Percentiles rank a stretch among this genome's conserved stretches.
phyloP scores from a whole-genome alignment of 2,797 vertebrate species.

The Mionectes olivaceus region DNA sequence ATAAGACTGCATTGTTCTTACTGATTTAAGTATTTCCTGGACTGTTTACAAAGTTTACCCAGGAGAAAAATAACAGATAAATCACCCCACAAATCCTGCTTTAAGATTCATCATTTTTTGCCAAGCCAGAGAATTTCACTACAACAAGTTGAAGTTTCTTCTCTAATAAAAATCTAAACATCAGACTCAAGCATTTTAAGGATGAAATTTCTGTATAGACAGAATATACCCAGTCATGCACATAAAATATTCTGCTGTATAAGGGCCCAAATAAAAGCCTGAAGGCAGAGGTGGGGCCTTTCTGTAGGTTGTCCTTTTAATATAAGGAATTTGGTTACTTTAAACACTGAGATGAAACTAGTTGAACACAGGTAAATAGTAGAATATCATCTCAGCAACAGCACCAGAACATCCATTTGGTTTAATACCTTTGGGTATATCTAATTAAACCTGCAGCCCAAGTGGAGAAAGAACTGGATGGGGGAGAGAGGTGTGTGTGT shows the following conservation, averaged over 20 bases:
- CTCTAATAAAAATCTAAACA: background rate
- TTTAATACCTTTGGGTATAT: background rate
- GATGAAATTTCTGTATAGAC: background rate
- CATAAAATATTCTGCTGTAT: background rate
- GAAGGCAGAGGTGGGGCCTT: background rate
- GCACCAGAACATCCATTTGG: background rate
- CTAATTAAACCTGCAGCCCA: background rate
- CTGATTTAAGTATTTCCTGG: background rate
- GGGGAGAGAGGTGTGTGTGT: background rate
- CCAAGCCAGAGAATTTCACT: background rate
- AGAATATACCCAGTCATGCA: background rate
- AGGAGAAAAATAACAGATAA: background rate
- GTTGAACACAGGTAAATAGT: background rate
- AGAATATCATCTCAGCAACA: background rate
- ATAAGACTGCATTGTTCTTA: background rate
- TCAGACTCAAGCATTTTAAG: background rate
- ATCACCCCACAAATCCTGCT: background rate
- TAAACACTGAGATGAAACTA: background rate
- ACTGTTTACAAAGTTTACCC: background rate
- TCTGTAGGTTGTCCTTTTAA: background rate
- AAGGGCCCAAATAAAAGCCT: background rate
- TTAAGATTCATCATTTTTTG: background rate
- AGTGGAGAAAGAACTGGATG: slow-evolving; percentile 37
- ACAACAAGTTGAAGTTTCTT: background rate
- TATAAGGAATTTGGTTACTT: background rate